Evolutionary conservation across 2,797 vertebrate genomes (phyloP), one percentile per base, ranked within the genome.

Genomic region (Eleutherodactylus coqui): DNA sequence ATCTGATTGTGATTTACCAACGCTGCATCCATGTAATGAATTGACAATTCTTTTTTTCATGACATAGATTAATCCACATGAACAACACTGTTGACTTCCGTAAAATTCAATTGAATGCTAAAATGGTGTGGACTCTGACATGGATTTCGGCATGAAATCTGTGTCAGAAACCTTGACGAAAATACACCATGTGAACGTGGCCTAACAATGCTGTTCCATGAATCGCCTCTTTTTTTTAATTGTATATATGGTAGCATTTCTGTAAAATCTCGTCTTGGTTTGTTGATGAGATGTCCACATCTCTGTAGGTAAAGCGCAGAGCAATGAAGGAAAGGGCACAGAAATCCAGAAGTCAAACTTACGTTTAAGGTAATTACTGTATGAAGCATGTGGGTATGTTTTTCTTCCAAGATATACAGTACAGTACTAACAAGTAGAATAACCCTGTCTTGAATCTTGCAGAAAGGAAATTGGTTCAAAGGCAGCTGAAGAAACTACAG

Each of bases 341-440:
- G 45, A 36, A 29, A 4, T 45, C 60, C 78, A 29, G 41, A 78
- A 55, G 32, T 32, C 32, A 51, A 13, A 49, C 17, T 10, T 1
- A 27, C 24, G 32, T 17, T 6, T 29, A 85, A 69, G 82, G 86
- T 87, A 81, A 72, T 3, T 43, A n/a, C 27, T 72, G 55, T 70
- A 27, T 11, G 5, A 78, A 34, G 5, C 51, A 9, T 72, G 21
- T 43, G 9, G 19, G 4, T 70, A 21, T 41, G 36, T 43, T n/a
- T 49, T 29, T 19, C 9, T 10, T 64, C n/a, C 5, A 58, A 45
- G 17, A 1, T 14, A 17, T 16, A 45, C 11, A 38, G 19, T 55
- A 0, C 6, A 11, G 4, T 19, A 19, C 32, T 85, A 60, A 38
- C 24, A 27, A 64, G 29, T 67, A 21, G 1, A 64, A 67, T 81